A percentile compares a stretch with the other conserved stretches of the same genome.
phyloP scores from a whole-genome alignment of 2,888 invertebrate genomes.

The Uropetala carovei region DNA sequence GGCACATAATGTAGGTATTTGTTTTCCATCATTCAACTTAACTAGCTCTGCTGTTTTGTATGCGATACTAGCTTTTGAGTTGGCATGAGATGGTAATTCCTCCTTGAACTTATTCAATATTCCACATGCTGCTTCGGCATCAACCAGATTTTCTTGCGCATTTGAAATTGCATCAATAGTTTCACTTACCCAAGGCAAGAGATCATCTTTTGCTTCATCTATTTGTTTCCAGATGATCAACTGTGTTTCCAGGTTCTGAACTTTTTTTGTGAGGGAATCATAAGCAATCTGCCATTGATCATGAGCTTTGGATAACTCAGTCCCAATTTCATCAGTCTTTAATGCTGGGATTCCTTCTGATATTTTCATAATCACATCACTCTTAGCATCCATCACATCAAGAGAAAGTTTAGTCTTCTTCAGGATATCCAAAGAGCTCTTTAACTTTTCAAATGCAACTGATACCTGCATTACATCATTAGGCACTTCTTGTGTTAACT shows the following conservation, averaged over 20 bases:
- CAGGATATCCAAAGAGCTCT: conserved; percentile 85
- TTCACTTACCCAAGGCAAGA: conserved; percentile 89
- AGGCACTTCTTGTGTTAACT: conserved; percentile 81
- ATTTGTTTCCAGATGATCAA: conserved; percentile 95
- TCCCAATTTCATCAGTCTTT: conserved; percentile 76
- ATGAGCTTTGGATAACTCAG: conserved; percentile 77
- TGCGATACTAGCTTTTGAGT: conserved; percentile 86
- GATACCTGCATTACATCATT: conserved; percentile 85
- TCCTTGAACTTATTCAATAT: conserved; percentile 90
- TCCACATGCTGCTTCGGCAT: conserved; percentile 87
- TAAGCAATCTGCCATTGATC: conserved; percentile 84
- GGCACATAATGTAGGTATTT: conserved; percentile 83
- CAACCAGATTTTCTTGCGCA: conserved; percentile 86
- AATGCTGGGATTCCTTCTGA: conserved; percentile 83
- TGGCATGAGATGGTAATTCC: conserved; percentile 87
- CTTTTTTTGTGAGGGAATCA: conserved; percentile 83
- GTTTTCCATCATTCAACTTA: conserved; percentile 84
- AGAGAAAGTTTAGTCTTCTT: conserved; percentile 85
- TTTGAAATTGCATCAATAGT: conserved; percentile 87
- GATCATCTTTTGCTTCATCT: conserved; percentile 89
- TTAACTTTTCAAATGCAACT: conserved; percentile 84
- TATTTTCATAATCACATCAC: conserved; percentile 83
- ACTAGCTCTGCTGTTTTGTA: conserved; percentile 88
- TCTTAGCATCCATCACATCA: conserved; percentile 87
- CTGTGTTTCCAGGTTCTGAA: conserved; percentile 91